Evolutionary conservation across 2,113 vertebrate genomes (phyloP), one percentile per base, ranked within the genome.

Genomic region (Paracanthobrama guichenoti): DNA sequence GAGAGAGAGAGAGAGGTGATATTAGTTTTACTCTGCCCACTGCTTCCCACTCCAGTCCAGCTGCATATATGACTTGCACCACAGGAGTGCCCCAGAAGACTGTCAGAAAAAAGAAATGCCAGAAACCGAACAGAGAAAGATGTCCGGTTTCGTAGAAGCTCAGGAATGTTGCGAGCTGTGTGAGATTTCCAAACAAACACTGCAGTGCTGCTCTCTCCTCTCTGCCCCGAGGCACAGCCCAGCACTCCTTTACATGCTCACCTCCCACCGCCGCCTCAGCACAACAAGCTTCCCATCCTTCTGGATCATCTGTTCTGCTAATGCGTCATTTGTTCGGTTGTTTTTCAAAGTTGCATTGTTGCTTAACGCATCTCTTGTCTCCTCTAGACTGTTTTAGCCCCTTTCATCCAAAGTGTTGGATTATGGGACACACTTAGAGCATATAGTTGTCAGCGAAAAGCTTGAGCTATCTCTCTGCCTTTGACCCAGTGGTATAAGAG

Each of bases 21-120:
- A 93, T 95, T 94, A 94, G 89, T 89, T 88, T 93, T 92, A 91
- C 93, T 89, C 89, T 90, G 90, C 91, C 90, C 28, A 55, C 46
- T 81, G 64, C 18, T 39, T 93, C 88, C 90, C 88, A 93, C 90
- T 90, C 91, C 93, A 94, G 92, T 90, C 91, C 93, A 94, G 92
- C 92, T 92, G 93, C 92, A 93, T 92, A 92, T 93, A 94, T 92
- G 93, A 94, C 91, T 91, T 84, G 88, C 89, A 69, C 88, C 82
- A 75, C 71, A 93, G 93, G 92, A 93, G 93, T 90, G 87, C 91
- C 91, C 92, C 91, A 31, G 81, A 91, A 92, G 90, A 93, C 89
- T 77, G 87, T 88, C 93, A 87, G 81, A 88, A 91, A 84, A 89
- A 89, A 88, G 83, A 86, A 53, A 71, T 20, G 69, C 73, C 55